Base-by-base conservation (phyloP, 2,113 vertebrate species). In the Microcebus lehilahytsara region DNA sequence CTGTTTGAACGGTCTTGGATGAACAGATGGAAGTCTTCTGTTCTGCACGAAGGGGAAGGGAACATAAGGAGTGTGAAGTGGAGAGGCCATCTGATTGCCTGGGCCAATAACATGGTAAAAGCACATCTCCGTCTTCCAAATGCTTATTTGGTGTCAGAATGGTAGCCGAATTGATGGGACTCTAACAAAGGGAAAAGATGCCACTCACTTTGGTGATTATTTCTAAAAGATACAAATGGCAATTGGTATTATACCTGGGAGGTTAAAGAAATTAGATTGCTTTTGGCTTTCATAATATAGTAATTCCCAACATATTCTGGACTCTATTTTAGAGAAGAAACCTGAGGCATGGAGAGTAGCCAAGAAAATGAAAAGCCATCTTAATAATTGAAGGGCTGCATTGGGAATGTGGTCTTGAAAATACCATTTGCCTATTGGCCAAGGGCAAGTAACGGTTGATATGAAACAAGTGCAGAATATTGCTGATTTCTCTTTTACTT, bases 71-170 rank as follows among this genome's bases (percentile, higher is more conserved):
- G 99, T 51, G 98, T 99, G 51, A 99, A 99, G 98, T 99, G 99
- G 99, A 99, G 99, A 98, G 99, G 99, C 75, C 99, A 99, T 91
- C 98, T 99, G 93, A 99, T 99, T 64, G 99, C 99, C 66, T 99
- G 99, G 99, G 99, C 99, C 94, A 99, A 99, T 98, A 99, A 99
- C 69, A 99, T 99, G 99, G 99, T 99, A 98, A 98, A 98, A 30
- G 6, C 32, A 2, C 2, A 0, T 16, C 49, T 71, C 53, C 19
- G 1, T 69, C n/a, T 81, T 81, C 66, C 14, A 17, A 10, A n/a
- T 17, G 13, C 56, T 74, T 49, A 58, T 5, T 34, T 30, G 32
- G 46, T 49, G 17, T 9, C 46, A 40, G 53, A 34, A 87, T 66
- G 32, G 27, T 25, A 7, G 77, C 9, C 1, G 3, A 9, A 3